phyloP scores from a whole-genome alignment of 2,113 vertebrate species.

The Emydura subglobosa region DNA sequence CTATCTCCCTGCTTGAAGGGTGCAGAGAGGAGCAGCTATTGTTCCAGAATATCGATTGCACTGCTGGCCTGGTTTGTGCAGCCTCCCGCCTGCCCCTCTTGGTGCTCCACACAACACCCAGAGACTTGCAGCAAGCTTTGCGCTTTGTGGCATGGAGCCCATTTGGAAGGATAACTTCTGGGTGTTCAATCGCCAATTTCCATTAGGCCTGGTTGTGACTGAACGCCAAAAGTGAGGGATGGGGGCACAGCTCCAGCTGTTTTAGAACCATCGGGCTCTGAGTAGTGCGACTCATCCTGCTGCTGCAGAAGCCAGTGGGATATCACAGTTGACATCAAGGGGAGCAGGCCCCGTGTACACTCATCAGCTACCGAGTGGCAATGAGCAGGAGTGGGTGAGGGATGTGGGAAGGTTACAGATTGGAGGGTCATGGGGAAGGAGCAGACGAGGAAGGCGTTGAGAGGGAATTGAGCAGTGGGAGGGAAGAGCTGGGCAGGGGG shows the following conservation, averaged over 20 bases:
- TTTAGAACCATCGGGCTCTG: background rate
- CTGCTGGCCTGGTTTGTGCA: background rate
- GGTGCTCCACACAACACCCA: too few species aligned
- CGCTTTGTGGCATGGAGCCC: background rate
- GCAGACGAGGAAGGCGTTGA: background rate
- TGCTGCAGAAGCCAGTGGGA: background rate
- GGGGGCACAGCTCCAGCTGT: background rate
- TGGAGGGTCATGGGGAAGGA: background rate
- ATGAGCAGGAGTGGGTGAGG: background rate
- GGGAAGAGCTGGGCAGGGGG: background rate
- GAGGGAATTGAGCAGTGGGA: background rate
- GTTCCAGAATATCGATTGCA: too few species aligned
- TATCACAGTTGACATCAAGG: background rate
- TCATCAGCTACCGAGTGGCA: background rate
- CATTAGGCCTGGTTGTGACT: background rate
- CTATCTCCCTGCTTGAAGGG: too few species aligned
- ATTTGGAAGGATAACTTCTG: background rate
- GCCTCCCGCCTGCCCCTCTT: background rate
- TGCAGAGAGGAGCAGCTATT: too few species aligned
- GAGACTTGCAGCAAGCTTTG: background rate
- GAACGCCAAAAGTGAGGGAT: background rate
- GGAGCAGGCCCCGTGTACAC: background rate
- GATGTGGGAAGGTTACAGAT: background rate
- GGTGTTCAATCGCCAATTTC: background rate
- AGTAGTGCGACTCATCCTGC: background rate